Conservation (phyloP, 1,140 invertebrate genomes). For the Heliconius eleuchia region DNA sequence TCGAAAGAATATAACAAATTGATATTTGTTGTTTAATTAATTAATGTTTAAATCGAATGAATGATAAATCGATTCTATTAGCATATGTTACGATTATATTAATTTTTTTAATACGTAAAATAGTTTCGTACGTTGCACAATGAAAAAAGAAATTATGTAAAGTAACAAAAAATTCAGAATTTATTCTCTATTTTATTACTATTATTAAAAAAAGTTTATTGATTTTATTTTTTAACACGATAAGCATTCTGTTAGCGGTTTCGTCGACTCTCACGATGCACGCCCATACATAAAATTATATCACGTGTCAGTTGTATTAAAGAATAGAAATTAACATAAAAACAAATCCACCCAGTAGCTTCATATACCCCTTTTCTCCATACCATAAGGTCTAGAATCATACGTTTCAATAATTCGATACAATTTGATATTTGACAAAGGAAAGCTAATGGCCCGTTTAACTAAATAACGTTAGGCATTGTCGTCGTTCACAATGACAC, state of each 20-base stretch:
- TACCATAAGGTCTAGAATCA: conserved; percentile 41
- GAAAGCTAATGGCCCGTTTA: conserved; percentile 67
- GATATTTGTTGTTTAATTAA: background rate
- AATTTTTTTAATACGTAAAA: too few species aligned
- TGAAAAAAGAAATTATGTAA: too few species aligned
- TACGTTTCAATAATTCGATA: conserved; percentile 29
- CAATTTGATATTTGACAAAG: conserved; percentile 53
- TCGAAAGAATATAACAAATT: background rate
- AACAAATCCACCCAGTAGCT: conserved; percentile 40
- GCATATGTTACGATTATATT: background rate
- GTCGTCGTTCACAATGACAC: conserved; percentile 54
- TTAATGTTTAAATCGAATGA: background rate
- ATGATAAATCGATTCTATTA: background rate
- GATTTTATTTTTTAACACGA: background rate
- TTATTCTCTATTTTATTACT: too few species aligned
- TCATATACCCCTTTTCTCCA: conserved; percentile 35
- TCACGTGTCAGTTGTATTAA: conserved; percentile 48
- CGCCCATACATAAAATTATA: conserved; percentile 53
- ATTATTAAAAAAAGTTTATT: too few species aligned
- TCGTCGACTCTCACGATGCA: conserved; percentile 49
- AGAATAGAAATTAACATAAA: conserved; percentile 58
- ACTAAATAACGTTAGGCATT: conserved; percentile 52
- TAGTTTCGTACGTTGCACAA: too few species aligned
- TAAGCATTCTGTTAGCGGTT: conserved; percentile 35
- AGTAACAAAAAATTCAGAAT: too few species aligned